Base-by-base conservation (phyloP, 2,888 invertebrate genomes). In the Hypsopygia costalis region DNA sequence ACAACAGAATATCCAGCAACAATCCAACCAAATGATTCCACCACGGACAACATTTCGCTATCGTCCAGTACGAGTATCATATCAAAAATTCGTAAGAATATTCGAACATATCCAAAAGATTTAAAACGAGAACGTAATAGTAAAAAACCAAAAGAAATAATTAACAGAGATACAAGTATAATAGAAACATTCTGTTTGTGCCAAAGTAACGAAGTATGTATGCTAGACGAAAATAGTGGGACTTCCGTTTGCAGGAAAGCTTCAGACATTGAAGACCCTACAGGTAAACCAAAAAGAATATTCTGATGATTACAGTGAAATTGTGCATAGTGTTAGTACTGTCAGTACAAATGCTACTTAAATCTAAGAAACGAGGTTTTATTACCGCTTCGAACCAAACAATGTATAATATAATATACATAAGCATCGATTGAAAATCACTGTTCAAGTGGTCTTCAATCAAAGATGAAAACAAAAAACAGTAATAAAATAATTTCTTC, bases 161-260 rank as follows among this genome's bases (percentile, higher is more conserved):
- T 65, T 46, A 81, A 78, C 52, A 70, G 77, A 72, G 80, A 85
- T 59, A n/a, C n/a, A n/a, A n/a, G n/a, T n/a, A 53, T 81, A 54
- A 75, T 81, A 35, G 61, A 71, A 62, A 80, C 65, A 53, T 86
- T 87, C 69, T 90, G 90, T 58, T 79, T 82, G 79, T 91, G 90
- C 81, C 81, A 86, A 76, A 82, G 54, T 47, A 73, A 76, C 50
- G 91, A 92, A 75, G 91, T 93, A 44, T 93, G 93, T 76, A 91
- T 93, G 71, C 89, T 92, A 36, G 86, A 92, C 52, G 90, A 90
- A 54, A 89, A 80, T 51, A 92, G 91, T 58, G 90, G 91, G 35
- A 90, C 89, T 34, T 90, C 93, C 2, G 76, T 87, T 34, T 93
- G 93, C 64, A 86, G 83, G 55, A 61, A 62, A 28, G 81, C 90